Base-by-base conservation (phyloP, 2,888 invertebrate genomes). In the Pediacus dermestoides region DNA sequence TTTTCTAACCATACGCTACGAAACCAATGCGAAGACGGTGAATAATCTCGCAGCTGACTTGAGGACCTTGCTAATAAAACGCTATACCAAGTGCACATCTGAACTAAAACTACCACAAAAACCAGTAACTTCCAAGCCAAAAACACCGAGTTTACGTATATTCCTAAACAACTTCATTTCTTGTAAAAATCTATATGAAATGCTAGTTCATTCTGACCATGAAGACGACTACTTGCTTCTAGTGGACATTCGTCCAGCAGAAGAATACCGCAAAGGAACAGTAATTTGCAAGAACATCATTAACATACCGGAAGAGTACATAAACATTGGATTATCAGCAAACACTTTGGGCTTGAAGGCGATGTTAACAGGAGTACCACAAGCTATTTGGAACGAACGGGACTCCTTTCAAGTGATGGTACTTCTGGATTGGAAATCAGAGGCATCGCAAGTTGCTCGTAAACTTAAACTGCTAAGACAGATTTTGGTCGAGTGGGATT, bases 401-500 rank as follows among this genome's bases (percentile, higher is more conserved):
- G 78, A 77, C 4, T 61, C 69, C 31, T 81, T 81, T 18, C 21
- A 18, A n/a, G n/a, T n/a, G n/a, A n/a, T n/a, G n/a, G n/a, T n/a
- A n/a, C n/a, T n/a, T 18, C 21, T 18, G 6, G 6, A 18, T 7
- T n/a, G 21, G n/a, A 18, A n/a, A 6, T 18, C 6, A 18, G n/a
- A 18, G 6, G 21, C 21, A 7, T 7, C 21, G 21, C 6, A 7
- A 6, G 21, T 18, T 18, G 6, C 21, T 18, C 6, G n/a, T 18
- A 18, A n/a, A 18, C 21, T 6, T 18, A 18, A 18, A 18, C n/a
- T 7, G 6, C n/a, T 18, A 18, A 7, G 6, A n/a, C 21, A 18
- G 6, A 16, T 41, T 18, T 36, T 22, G 15, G 69, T 70, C 12
- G 67, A 88, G 81, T 92, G 88, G 87, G 92, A 93, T 68, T 75